These are phyloP conservation scores for Bombus ignitus DNA, from an alignment of 1,140 invertebrate species.

Conservation along the genomic window DNA sequence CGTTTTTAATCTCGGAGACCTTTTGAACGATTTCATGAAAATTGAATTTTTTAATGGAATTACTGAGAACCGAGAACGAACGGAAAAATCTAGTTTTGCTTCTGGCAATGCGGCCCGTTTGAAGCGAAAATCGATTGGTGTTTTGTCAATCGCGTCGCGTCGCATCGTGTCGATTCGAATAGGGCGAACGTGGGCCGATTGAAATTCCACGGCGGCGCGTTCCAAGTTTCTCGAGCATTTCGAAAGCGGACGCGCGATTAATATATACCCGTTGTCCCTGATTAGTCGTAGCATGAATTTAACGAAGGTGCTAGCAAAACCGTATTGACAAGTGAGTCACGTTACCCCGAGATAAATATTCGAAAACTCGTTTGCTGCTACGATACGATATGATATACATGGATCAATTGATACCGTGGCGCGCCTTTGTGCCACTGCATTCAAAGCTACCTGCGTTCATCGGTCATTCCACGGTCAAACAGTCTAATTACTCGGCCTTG, in stretches of 20 bases:
- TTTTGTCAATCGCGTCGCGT: slow-evolving; percentile 16
- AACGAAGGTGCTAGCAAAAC: not conserved
- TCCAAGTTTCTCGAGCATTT: slow-evolving; percentile 42
- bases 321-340: slow-evolving; percentile 37
- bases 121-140: slow-evolving; percentile 5
- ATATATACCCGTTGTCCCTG: slow-evolving; percentile 2
- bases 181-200: slow-evolving; percentile 22
- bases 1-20: not conserved
- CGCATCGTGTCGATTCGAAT: not conserved
- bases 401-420: not conserved
- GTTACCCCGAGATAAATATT: slow-evolving; percentile 10
- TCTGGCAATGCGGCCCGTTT: not conserved
- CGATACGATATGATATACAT: not conserved
- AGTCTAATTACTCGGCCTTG: not conserved
- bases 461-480: not conserved
- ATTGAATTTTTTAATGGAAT: not conserved
- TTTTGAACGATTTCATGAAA: not conserved
- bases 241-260: slow-evolving; percentile 50
- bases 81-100: not conserved
- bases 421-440: not conserved
- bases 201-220: slow-evolving; percentile 35
- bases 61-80: not conserved
- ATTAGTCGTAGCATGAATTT: slow-evolving; percentile 15
- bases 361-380: not conserved
- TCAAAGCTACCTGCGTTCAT: not conserved